Evolutionary conservation across 2,797 vertebrate species (phyloP).

Genomic region (Sebastolobus alascanus): DNA sequence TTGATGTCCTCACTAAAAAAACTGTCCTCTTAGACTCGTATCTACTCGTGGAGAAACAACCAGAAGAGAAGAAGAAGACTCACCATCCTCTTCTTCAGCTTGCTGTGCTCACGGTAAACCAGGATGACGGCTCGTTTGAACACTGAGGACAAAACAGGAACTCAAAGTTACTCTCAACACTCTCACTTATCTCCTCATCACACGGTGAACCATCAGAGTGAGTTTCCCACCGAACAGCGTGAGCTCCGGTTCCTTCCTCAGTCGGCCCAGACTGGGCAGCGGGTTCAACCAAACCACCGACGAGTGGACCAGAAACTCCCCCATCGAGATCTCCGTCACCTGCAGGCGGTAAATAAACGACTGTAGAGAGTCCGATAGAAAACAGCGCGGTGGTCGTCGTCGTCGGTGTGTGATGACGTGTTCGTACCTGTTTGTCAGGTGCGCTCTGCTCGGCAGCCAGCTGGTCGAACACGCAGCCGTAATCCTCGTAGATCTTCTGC

Average conservation of each 20-base stretch:
- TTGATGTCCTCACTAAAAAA: too few species aligned
- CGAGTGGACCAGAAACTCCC: constrained; percentile 93
- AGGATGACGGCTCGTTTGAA: constrained; percentile 94
- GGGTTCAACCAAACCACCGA: constrained; percentile 93
- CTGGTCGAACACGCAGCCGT: constrained; percentile 94
- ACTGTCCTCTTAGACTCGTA: neutral
- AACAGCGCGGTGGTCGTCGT: neutral
- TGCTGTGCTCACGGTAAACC: constrained; percentile 91
- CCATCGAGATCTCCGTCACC: constrained; percentile 96
- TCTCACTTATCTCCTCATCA: neutral
- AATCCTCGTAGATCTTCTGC: constrained; percentile 98
- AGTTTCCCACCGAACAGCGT: constrained; percentile 90
- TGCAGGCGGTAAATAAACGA: constrained; percentile 37
- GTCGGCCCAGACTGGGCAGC: constrained; percentile 88
- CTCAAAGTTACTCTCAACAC: neutral
- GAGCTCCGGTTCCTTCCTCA: constrained; percentile 92
- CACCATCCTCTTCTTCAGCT: constrained; percentile 94
- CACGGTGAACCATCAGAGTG: neutral
- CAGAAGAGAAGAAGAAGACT: constrained; percentile 67
- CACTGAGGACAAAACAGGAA: constrained; percentile 80
- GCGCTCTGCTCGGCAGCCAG: constrained; percentile 92
- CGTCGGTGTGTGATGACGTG: neutral
- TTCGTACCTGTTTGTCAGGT: constrained; percentile 87
- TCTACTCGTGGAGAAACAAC: neutral
- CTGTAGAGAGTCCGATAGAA: neutral